Percentiles rank a stretch among this genome's conserved stretches.
Conservation (phyloP, 2,797 vertebrate genomes). For the Karalla daura region DNA sequence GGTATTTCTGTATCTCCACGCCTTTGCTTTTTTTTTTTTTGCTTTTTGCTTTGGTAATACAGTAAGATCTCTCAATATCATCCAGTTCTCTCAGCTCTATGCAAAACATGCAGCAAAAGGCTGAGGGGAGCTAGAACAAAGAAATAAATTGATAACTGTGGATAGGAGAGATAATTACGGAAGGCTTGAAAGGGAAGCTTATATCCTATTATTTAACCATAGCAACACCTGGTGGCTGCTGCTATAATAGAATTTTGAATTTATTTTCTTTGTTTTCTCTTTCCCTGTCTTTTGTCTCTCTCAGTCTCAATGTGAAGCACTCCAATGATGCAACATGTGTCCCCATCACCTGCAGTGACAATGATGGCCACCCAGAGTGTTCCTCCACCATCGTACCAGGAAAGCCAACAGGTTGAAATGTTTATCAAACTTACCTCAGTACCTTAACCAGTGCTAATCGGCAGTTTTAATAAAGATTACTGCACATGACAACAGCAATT, state of each 20-base stretch:
- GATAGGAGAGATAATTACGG: not conserved
- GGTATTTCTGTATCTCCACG: constrained; percentile 45
- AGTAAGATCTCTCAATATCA: constrained; percentile 30
- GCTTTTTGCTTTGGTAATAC: constrained; percentile 31
- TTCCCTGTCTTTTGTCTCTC: constrained; percentile 33
- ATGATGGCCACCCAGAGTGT: constrained; percentile 99
- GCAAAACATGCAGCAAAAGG: constrained; percentile 24
- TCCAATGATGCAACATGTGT: constrained; percentile 99
- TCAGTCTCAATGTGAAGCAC: constrained; percentile 96
- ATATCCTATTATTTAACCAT: constrained; percentile 62
- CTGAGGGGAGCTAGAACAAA: constrained; percentile 5
- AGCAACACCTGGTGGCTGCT: constrained; percentile 79
- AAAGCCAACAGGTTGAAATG: constrained; percentile 94
- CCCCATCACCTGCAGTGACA: constrained; percentile 96
- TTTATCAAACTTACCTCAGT: not conserved
- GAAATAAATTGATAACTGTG: constrained; percentile 36
- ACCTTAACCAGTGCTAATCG: no score
- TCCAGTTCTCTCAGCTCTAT: constrained; percentile 24
- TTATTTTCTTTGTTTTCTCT: constrained; percentile 6
- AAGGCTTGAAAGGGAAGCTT: not conserved
- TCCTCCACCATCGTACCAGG: constrained; percentile 98
- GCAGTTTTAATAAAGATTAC: no score
- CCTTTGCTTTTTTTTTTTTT: constrained; percentile 51
- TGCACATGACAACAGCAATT: no score
- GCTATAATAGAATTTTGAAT: constrained; percentile 45